Evolutionary conservation across 2,797 vertebrate species (phyloP).

Genomic region (Agapornis canus): DNA sequence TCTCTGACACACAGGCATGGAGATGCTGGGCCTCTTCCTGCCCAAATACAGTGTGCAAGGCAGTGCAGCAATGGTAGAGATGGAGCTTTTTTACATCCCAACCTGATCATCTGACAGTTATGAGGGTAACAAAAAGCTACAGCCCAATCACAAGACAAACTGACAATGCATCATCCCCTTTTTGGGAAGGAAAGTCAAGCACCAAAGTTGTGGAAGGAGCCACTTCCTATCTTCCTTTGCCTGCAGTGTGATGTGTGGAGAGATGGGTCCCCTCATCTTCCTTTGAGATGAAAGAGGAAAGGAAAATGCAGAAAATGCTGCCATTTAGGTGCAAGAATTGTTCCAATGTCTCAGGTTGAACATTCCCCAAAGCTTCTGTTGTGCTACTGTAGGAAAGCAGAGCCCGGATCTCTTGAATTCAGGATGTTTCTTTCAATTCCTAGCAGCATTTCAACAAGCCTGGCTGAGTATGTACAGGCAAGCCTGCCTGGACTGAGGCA

Average conservation of each 20-base stretch:
- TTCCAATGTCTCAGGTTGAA: neutral
- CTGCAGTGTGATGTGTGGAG: neutral
- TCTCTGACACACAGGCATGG: neutral
- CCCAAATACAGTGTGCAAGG: neutral
- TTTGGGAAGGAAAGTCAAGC: conserved; percentile 20
- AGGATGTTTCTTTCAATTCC: neutral
- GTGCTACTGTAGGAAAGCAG: neutral
- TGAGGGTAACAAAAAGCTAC: conserved; percentile 52
- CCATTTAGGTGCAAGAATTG: neutral
- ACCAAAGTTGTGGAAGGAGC: conserved; percentile 26
- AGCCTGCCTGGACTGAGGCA: conserved; percentile 1
- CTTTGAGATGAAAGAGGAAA: conserved; percentile 6
- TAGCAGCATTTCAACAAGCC: neutral
- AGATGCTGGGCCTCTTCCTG: conserved; percentile 15
- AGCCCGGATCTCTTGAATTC: neutral
- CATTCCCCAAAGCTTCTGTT: conserved; percentile 12
- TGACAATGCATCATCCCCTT: conserved; percentile 45
- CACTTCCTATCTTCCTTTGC: neutral
- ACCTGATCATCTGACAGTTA: conserved; percentile 17
- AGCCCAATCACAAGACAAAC: conserved; percentile 53
- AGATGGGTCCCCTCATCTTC: neutral
- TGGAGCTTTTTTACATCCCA: conserved; percentile 24
- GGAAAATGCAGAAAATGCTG: neutral
- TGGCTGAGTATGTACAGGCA: neutral
- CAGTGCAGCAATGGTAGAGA: neutral